These are phyloP conservation scores for Lagocephalus sceleratus DNA, from an alignment of 2,797 vertebrate species.

Conservation along the genomic window DNA sequence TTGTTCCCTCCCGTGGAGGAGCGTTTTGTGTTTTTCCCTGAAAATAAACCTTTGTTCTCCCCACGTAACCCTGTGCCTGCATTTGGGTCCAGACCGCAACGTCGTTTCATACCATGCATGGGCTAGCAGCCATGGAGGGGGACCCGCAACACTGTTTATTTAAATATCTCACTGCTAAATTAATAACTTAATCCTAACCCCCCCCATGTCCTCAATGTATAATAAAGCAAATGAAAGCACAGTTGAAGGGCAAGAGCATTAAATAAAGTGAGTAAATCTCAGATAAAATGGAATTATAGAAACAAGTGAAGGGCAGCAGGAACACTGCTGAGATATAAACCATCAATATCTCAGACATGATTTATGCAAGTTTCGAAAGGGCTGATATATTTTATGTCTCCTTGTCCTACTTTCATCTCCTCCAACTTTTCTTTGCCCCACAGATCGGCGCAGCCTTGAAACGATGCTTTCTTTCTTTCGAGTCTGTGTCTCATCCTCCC, in stretches of 20 bases:
- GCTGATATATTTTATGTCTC: slow-evolving; percentile 1
- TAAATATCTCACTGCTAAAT: too few relatives aligned
- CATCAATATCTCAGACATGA: slow-evolving; percentile 53
- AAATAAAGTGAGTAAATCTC: not conserved
- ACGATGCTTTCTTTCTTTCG: slow-evolving; percentile 17
- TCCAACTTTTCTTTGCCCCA: not conserved
- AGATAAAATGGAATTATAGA: not conserved
- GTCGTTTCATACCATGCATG: too few relatives aligned
- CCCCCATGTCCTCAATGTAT: too few relatives aligned
- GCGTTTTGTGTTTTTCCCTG: too few relatives aligned
- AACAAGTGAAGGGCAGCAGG: not conserved
- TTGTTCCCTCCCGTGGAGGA: too few relatives aligned
- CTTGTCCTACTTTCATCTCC: not conserved
- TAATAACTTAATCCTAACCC: too few relatives aligned
- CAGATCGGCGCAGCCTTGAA: not conserved
- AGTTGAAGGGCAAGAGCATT: not conserved
- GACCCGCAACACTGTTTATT: too few relatives aligned
- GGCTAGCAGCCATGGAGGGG: too few relatives aligned
- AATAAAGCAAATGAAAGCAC: not conserved
- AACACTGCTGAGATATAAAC: slow-evolving; percentile 9
- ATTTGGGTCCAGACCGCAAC: too few relatives aligned
- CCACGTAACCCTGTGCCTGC: too few relatives aligned
- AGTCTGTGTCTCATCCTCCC: slow-evolving; percentile 5
- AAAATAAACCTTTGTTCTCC: too few relatives aligned
- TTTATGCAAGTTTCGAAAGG: slow-evolving; percentile 33